phyloP scores from a whole-genome alignment of 2,113 vertebrate genomes.

The Pelvicachromis taeniatus region DNA sequence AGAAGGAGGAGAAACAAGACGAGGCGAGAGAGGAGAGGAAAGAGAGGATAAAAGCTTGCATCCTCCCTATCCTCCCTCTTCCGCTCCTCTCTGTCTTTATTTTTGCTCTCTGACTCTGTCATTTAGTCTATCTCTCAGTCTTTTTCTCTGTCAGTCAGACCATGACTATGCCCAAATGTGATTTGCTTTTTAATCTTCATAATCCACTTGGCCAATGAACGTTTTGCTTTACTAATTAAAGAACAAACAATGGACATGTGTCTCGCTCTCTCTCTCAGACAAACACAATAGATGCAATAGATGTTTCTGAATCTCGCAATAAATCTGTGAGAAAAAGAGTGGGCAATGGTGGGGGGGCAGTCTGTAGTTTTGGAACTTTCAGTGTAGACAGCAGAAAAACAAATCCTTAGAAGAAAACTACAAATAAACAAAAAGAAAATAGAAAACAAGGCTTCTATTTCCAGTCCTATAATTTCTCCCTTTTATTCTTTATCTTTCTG shows the following conservation, averaged over 20 bases:
- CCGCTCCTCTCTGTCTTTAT: neutral
- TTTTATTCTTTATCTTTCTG: conserved; percentile 4
- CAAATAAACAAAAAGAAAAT: neutral
- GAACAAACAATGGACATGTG: neutral
- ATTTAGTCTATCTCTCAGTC: neutral
- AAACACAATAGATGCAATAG: neutral
- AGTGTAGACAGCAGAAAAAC: neutral
- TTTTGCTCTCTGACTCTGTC: conserved; percentile 5
- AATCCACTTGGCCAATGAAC: conserved; percentile 19
- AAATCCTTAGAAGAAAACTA: neutral
- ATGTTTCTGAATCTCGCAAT: neutral
- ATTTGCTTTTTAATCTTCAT: conserved; percentile 28
- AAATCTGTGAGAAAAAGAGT: neutral
- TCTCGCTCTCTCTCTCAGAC: neutral
- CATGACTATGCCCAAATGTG: conserved; percentile 7
- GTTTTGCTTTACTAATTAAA: conserved; percentile 33
- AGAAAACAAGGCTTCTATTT: neutral
- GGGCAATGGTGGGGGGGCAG: neutral
- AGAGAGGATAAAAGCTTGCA: neutral
- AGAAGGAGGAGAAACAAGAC: neutral
- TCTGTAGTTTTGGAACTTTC: neutral
- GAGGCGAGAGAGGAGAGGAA: neutral
- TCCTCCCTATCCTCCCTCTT: neutral
- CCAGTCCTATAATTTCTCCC: neutral
- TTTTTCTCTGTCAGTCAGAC: neutral